Evolutionary conservation across 2,888 invertebrate species (phyloP).

Genomic region (Lithosia quadra): DNA sequence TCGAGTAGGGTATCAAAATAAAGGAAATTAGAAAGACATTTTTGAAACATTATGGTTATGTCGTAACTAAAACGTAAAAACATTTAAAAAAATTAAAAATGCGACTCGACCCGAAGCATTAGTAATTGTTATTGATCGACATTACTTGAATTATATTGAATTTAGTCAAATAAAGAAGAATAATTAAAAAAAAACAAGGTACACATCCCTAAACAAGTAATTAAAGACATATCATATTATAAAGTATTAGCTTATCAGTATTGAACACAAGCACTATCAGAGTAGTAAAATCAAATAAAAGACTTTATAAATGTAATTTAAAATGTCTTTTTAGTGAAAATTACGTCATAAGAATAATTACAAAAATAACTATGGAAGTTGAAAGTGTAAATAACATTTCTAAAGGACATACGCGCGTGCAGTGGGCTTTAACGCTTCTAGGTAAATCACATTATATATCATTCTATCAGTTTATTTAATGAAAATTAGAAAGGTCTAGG

Average conservation of each 20-base stretch:
- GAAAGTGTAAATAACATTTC: constrained; percentile 4
- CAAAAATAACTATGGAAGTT: constrained; percentile 5
- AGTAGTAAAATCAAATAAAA: background rate
- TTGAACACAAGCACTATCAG: background rate
- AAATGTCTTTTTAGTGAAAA: background rate
- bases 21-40: too few species aligned
- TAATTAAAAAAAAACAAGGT: too few species aligned
- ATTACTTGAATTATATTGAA: too few species aligned
- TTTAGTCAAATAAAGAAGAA: too few species aligned
- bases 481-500: background rate
- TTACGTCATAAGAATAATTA: background rate
- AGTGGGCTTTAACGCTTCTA: constrained; percentile 48
- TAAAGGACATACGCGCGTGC: constrained; percentile 47
- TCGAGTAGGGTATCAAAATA: too few species aligned
- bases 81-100: too few species aligned
- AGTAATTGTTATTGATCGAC: too few species aligned
- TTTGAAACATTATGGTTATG: too few species aligned
- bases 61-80: too few species aligned
- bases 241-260: background rate
- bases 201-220: background rate
- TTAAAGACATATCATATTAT: background rate
- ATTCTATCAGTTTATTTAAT: background rate
- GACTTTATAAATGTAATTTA: background rate
- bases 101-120: too few species aligned
- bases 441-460: background rate